These are phyloP conservation scores for Mormyrops boulengeri DNA, from an alignment of 2,797 vertebrate species.

Conservation along the genomic window DNA sequence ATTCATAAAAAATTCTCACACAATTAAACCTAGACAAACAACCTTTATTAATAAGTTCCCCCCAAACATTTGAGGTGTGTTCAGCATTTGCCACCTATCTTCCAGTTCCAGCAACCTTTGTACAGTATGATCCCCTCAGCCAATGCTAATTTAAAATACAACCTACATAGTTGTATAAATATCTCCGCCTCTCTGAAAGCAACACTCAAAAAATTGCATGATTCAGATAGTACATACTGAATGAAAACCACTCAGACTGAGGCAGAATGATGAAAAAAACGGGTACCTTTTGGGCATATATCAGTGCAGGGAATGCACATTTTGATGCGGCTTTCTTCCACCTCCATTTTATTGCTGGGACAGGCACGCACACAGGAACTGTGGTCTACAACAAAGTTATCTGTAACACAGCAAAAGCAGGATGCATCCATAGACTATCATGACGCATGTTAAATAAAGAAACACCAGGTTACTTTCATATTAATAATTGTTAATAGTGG, in stretches of 20 bases:
- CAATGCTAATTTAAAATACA: background rate
- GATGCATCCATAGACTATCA: background rate
- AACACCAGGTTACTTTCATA: background rate
- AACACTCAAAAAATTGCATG: background rate
- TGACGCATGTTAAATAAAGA: background rate
- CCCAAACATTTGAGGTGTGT: background rate
- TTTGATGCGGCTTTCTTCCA: conserved; percentile 93
- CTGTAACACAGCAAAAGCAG: conserved; percentile 49
- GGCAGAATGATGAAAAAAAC: background rate
- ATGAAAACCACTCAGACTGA: background rate
- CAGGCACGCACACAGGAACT: conserved; percentile 95
- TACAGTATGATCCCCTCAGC: background rate
- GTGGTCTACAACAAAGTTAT: conserved; percentile 98
- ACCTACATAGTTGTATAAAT: background rate
- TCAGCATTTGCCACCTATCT: background rate
- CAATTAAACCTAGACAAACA: background rate
- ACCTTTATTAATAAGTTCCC: background rate
- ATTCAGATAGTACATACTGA: background rate
- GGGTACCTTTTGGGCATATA: conserved; percentile 94
- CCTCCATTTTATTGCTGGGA: conserved; percentile 96
- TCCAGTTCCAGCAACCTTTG: background rate
- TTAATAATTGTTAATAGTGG: background rate
- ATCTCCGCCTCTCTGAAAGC: background rate
- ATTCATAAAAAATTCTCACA: background rate
- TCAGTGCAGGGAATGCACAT: conserved; percentile 94